Conservation (phyloP, 2,113 vertebrate genomes). For the Platysternon megacephalum region DNA sequence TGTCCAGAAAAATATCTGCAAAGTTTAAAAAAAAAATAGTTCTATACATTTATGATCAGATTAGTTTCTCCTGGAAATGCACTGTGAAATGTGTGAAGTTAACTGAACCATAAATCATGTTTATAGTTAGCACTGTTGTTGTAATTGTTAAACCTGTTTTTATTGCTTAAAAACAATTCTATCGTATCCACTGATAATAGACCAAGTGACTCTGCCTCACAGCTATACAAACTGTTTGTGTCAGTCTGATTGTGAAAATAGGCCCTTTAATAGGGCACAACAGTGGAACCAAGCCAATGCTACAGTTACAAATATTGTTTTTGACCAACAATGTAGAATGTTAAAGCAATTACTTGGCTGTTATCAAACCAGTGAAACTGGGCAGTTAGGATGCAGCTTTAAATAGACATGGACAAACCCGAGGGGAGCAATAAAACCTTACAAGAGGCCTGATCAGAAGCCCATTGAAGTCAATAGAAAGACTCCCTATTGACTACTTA, state of each 20-base stretch:
- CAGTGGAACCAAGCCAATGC: not conserved
- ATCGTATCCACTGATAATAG: not conserved
- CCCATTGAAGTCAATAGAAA: not conserved
- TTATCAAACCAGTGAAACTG: constrained; percentile 58
- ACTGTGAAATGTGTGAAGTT: not conserved
- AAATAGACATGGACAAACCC: constrained; percentile 22
- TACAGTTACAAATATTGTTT: constrained; percentile 24
- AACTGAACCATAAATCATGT: not conserved
- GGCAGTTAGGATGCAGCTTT: constrained; percentile 43
- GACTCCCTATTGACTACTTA: not conserved
- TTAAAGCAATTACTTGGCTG: constrained; percentile 58
- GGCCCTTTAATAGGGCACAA: not conserved
- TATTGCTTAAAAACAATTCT: too few species aligned
- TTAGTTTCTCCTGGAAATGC: not conserved
- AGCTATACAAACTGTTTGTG: not conserved
- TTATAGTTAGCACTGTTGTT: not conserved
- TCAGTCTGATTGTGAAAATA: constrained; percentile 28
- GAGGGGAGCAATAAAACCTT: constrained; percentile 10
- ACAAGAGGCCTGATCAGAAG: not conserved
- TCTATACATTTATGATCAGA: not conserved
- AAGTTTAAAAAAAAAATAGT: not conserved
- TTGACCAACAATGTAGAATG: not conserved
- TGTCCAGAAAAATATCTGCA: not conserved
- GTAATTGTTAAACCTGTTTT: too few species aligned
- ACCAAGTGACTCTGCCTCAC: not conserved